Percentiles rank a stretch among this genome's conserved stretches.
Conservation (phyloP, 2,888 invertebrate genomes). For the Synergus umbraculus region DNA sequence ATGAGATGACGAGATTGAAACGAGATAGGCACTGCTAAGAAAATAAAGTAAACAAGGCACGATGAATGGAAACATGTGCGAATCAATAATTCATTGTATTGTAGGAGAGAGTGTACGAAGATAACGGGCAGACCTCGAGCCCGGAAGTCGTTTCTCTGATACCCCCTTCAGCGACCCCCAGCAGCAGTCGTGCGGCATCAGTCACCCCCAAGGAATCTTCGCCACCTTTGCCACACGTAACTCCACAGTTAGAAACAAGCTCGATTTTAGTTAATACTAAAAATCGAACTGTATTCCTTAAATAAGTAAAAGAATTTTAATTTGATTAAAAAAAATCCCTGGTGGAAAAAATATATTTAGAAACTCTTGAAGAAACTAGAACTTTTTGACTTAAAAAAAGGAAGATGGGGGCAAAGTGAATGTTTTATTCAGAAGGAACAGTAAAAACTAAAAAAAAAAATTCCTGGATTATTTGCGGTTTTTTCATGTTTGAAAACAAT, state of each 20-base stretch:
- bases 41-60: constrained; percentile 42
- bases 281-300: not conserved
- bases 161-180: constrained; percentile 81
- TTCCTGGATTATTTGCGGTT: too few relatives aligned
- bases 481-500: too few relatives aligned
- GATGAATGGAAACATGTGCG: constrained; percentile 52
- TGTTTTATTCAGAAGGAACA: too few relatives aligned
- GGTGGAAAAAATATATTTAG: not conserved
- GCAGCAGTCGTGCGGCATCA: constrained; percentile 79
- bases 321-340: not conserved
- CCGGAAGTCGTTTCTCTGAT: constrained; percentile 85
- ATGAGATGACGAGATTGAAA: constrained; percentile 40
- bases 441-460: too few relatives aligned
- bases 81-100: constrained; percentile 71
- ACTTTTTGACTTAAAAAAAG: not conserved
- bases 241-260: constrained; percentile 48
- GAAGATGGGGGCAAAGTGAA: not conserved
- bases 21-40: constrained; percentile 36
- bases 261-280: not conserved
- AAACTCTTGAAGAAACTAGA: not conserved
- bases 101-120: constrained; percentile 74
- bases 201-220: constrained; percentile 79
- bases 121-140: constrained; percentile 76
- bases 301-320: not conserved
- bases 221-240: constrained; percentile 79